Conservation (phyloP, 2,797 vertebrate genomes). For the Liparis tanakae region DNA sequence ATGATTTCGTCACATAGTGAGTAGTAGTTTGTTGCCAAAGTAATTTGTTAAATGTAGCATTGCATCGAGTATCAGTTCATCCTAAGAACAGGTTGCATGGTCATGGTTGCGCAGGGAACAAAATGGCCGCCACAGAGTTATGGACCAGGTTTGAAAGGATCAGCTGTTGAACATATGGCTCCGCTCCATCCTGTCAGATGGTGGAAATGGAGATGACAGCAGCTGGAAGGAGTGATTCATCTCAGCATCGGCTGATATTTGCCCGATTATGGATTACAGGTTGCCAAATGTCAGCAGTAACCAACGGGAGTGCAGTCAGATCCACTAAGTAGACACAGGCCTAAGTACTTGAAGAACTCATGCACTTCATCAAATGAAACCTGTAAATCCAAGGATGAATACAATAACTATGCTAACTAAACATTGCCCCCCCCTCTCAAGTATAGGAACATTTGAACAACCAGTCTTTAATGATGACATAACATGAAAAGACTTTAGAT, state of each 20-base stretch:
- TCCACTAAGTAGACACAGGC: not conserved
- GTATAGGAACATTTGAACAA: not conserved
- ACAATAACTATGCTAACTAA: not conserved
- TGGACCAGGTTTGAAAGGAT: constrained; percentile 28
- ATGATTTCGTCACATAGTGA: not conserved
- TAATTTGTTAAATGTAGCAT: not conserved
- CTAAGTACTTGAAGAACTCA: not conserved
- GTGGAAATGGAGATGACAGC: constrained; percentile 8
- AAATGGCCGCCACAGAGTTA: constrained; percentile 57
- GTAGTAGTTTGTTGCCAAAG: not conserved
- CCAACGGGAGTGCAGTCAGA: not conserved
- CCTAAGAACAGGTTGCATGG: not conserved
- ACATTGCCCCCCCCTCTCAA: constrained; percentile 2
- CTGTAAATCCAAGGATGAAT: not conserved
- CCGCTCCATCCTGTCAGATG: constrained; percentile 4
- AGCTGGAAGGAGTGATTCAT: not conserved
- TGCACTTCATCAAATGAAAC: not conserved
- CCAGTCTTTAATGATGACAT: not conserved
- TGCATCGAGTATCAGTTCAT: constrained; percentile 31
- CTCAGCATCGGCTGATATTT: not conserved
- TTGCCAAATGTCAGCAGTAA: not conserved
- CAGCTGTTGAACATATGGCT: constrained; percentile 17
- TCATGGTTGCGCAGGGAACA: constrained; percentile 23
- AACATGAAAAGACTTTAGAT: not conserved
- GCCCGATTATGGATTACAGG: not conserved